These are phyloP conservation scores for Echinops telfairi DNA, from an alignment of 2,113 vertebrate genomes.

Conservation along the genomic window DNA sequence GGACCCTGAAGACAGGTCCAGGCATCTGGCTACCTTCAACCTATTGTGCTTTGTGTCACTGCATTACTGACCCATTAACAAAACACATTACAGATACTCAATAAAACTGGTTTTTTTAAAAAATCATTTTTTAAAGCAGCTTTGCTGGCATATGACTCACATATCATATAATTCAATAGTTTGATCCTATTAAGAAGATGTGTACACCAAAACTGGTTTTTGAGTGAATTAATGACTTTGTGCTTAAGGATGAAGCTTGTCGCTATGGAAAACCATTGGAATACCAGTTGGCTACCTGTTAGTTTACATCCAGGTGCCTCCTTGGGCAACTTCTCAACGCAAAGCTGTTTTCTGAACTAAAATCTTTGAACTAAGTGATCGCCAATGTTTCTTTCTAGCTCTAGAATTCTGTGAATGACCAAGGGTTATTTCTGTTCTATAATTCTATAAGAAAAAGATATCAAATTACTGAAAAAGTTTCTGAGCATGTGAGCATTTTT, in stretches of 20 bases:
- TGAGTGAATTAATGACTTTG: not conserved
- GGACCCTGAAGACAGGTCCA: not conserved
- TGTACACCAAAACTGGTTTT: not conserved
- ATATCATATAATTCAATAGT: no score
- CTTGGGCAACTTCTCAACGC: not conserved
- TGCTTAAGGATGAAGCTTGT: not conserved
- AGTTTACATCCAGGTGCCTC: not conserved
- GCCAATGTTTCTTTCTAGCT: not conserved
- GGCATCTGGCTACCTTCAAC: not conserved
- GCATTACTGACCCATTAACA: not conserved
- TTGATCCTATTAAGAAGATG: no score
- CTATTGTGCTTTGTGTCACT: not conserved
- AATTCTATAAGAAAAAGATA: not conserved
- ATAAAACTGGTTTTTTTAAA: not conserved
- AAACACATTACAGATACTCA: not conserved
- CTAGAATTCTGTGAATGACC: not conserved
- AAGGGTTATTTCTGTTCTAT: not conserved
- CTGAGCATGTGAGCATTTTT: not conserved
- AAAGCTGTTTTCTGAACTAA: constrained; percentile 3
- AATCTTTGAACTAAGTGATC: not conserved
- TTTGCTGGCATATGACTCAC: no score
- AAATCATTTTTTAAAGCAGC: no score
- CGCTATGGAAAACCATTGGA: not conserved
- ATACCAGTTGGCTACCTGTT: not conserved
- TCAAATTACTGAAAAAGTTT: not conserved